phyloP scores from a whole-genome alignment of 1,140 invertebrate species.

The Oncopodura yosiiana region DNA sequence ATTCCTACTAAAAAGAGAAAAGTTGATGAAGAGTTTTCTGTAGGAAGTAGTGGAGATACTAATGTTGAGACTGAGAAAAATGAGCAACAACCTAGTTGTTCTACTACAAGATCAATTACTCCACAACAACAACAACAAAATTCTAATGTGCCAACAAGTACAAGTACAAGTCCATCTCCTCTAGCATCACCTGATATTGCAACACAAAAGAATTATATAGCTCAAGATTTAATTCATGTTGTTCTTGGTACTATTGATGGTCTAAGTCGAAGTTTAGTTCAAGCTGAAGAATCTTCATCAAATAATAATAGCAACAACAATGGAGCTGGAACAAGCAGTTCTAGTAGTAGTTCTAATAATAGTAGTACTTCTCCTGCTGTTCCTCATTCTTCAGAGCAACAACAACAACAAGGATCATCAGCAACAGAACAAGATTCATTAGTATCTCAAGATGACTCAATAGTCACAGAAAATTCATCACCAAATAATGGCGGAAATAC shows the following conservation, averaged over 20 bases:
- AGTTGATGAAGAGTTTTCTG: neutral
- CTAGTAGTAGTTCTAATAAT: too few species aligned
- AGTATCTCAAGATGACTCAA: too few species aligned
- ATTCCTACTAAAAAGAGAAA: neutral
- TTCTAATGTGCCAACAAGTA: too few species aligned
- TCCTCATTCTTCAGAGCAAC: too few species aligned
- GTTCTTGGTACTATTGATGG: slow-evolving; percentile 23
- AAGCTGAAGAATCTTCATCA: too few species aligned
- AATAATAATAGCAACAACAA: too few species aligned
- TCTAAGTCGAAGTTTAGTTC: slow-evolving; percentile 36
- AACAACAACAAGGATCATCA: too few species aligned
- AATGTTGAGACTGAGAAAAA: neutral
- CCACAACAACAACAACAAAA: neutral
- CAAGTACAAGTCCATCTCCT: neutral
- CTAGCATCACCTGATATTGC: slow-evolving; percentile 1
- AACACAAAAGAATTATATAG: slow-evolving; percentile 19
- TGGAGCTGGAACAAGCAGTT: too few species aligned
- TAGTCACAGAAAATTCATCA: too few species aligned
- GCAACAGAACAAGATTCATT: too few species aligned
- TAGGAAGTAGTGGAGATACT: neutral
- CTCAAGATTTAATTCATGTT: slow-evolving; percentile 24
- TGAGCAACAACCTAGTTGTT: slow-evolving; percentile 9
- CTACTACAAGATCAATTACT: neutral
- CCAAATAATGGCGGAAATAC: too few species aligned
- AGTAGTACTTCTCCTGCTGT: too few species aligned